Percentiles rank a stretch among this genome's conserved stretches.
Evolutionary conservation across 2,888 invertebrate species (phyloP).

Genomic region (Drosophila mulleri): DNA sequence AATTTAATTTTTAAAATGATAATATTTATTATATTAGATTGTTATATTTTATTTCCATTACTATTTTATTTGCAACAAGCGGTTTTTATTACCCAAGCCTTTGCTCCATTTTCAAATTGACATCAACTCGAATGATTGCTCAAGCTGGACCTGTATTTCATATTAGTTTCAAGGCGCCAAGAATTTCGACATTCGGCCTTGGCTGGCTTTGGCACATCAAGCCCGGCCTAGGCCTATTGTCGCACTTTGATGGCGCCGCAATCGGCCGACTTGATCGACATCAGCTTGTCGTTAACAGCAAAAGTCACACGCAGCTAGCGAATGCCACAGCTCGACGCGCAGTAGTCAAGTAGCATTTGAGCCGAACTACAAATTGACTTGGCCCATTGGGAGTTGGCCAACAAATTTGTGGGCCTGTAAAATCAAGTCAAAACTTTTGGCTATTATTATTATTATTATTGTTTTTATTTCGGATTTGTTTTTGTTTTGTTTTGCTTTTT

Average conservation of each 20-base stretch:
- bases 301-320: background rate
- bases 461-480: constrained; percentile 8
- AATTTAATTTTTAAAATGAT: no score
- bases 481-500: background rate
- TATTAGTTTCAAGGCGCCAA: no score
- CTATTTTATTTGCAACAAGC: no score
- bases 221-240: background rate
- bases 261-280: constrained; percentile 7
- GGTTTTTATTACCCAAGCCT: no score
- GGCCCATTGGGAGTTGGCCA: constrained; percentile 22
- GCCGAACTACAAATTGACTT: constrained; percentile 13
- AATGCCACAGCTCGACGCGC: background rate
- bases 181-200: constrained; percentile 1
- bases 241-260: constrained; percentile 10
- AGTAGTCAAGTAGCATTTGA: background rate
- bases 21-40: no score
- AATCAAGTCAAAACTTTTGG: constrained; percentile 31
- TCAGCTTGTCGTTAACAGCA: constrained; percentile 15
- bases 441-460: constrained; percentile 37
- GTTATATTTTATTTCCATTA: no score
- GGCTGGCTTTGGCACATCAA: background rate
- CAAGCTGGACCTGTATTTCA: no score
- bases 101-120: no score
- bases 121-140: no score
- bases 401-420: constrained; percentile 59